Evolutionary conservation across 1,140 invertebrate genomes (phyloP).

Genomic region (Cotesia vestalis): DNA sequence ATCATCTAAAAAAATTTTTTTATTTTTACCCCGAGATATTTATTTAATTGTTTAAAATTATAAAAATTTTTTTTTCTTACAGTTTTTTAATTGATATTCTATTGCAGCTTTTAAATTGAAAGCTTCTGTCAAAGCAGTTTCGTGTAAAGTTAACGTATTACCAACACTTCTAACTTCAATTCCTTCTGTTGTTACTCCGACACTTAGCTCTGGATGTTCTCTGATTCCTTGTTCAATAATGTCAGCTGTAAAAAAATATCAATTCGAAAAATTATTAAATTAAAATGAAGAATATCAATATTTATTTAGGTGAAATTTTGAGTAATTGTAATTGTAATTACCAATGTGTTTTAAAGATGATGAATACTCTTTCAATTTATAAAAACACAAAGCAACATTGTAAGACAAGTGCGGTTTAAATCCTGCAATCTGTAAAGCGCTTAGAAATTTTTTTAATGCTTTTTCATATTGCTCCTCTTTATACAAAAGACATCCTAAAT

Average conservation of each 20-base stretch:
- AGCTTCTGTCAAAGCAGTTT: constrained; percentile 97
- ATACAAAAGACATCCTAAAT: constrained; percentile 93
- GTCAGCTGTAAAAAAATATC: constrained; percentile 73
- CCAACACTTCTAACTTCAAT: constrained; percentile 96
- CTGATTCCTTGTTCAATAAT: constrained; percentile 96
- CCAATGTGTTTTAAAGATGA: constrained; percentile 88
- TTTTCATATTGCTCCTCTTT: constrained; percentile 93
- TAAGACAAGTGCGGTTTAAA: constrained; percentile 94
- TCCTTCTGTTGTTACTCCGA: constrained; percentile 98
- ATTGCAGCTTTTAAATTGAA: constrained; percentile 99
- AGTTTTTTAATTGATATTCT: constrained; percentile 96
- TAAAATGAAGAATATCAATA: constrained; percentile 7
- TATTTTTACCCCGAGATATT: background rate
- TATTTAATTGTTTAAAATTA: background rate
- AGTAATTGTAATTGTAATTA: constrained; percentile 50
- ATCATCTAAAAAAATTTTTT: constrained; percentile 71
- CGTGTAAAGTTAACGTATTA: constrained; percentile 94
- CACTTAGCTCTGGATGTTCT: constrained; percentile 96
- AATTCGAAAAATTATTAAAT: constrained; percentile 15
- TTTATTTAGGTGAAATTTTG: background rate
- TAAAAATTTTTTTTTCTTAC: constrained; percentile 61
- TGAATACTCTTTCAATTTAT: constrained; percentile 92
- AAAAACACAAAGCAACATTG: constrained; percentile 96
- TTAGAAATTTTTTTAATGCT: constrained; percentile 91
- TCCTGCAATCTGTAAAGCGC: constrained; percentile 86